phyloP scores from a whole-genome alignment of 2,888 invertebrate species.

The Aromia moschata region DNA sequence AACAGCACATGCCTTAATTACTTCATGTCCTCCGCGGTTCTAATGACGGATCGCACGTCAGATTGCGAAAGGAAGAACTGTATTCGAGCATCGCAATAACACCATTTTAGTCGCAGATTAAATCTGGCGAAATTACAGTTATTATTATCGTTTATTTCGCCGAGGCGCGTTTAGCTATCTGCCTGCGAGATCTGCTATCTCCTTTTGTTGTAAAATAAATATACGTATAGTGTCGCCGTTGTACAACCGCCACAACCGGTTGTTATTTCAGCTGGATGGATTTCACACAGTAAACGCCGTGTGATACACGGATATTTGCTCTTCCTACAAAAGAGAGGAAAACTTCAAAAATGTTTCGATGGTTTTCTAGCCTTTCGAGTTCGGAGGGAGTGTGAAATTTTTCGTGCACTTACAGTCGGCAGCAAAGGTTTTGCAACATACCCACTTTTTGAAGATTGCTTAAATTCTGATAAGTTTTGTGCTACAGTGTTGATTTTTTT shows the following conservation, averaged over 20 bases:
- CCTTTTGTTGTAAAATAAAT: conserved; percentile 17
- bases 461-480: no score
- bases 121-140: conserved; percentile 27
- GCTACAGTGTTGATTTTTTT: no score
- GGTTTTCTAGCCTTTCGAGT: no score
- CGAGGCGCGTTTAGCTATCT: conserved; percentile 21
- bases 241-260: not conserved
- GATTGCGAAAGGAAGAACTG: conserved; percentile 12
- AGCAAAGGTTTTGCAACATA: no score
- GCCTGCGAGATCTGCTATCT: conserved; percentile 12
- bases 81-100: conserved; percentile 17
- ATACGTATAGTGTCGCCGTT: conserved; percentile 9
- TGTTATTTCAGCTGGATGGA: conserved; percentile 1
- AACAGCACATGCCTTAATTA: conserved; percentile 20
- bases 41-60: conserved; percentile 1
- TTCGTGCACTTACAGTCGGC: no score
- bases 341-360: no score
- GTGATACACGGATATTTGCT: no score
- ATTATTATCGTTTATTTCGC: conserved; percentile 29
- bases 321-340: no score
- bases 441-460: no score
- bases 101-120: conserved; percentile 19
- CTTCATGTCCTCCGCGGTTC: conserved; percentile 6
- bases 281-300: no score
- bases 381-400: no score